Percentiles rank a stretch among this genome's conserved stretches.
These are phyloP conservation scores for Brachionichthys hirsutus DNA, from an alignment of 2,113 vertebrate species.

Conservation along the genomic window DNA sequence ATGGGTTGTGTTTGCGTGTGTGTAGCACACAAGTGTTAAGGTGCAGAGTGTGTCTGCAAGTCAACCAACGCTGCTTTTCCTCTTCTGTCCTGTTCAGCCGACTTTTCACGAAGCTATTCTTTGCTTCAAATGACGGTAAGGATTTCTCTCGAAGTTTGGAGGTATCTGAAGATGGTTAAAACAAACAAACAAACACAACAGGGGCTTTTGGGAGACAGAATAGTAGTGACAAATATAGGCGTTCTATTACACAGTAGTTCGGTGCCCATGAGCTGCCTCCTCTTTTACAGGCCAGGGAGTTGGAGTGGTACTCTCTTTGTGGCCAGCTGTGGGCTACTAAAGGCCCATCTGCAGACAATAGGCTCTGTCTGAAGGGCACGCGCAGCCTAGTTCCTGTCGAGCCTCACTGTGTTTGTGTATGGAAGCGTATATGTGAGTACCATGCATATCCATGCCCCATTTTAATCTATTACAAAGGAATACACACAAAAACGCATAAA, in stretches of 20 bases:
- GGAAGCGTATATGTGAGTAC: slow-evolving; percentile 58
- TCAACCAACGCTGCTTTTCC: no score
- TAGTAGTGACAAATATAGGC: slow-evolving; percentile 1
- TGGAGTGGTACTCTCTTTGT: slow-evolving; percentile 65
- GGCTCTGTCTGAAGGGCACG: slow-evolving; percentile 70
- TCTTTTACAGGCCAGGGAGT: slow-evolving; percentile 43
- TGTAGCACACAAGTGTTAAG: slow-evolving; percentile 30
- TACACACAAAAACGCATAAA: slow-evolving; percentile 41
- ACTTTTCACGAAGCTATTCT: no score
- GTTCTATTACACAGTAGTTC: neutral
- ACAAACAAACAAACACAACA: neutral
- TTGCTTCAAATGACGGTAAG: neutral
- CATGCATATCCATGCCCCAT: slow-evolving; percentile 59
- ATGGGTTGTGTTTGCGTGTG: slow-evolving; percentile 34
- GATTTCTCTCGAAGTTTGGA: neutral
- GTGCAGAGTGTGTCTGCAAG: slow-evolving; percentile 14
- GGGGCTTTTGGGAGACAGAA: neutral
- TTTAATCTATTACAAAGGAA: slow-evolving; percentile 52
- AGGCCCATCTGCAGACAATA: slow-evolving; percentile 78
- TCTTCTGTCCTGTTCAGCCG: no score
- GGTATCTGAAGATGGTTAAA: neutral
- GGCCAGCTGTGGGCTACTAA: slow-evolving; percentile 74
- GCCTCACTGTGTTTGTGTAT: slow-evolving; percentile 58
- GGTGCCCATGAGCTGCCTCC: slow-evolving; percentile 22
- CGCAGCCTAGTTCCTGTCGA: slow-evolving; percentile 65